These are phyloP conservation scores for Volucella zonaria DNA, from an alignment of 2,888 invertebrate species.

Conservation along the genomic window DNA sequence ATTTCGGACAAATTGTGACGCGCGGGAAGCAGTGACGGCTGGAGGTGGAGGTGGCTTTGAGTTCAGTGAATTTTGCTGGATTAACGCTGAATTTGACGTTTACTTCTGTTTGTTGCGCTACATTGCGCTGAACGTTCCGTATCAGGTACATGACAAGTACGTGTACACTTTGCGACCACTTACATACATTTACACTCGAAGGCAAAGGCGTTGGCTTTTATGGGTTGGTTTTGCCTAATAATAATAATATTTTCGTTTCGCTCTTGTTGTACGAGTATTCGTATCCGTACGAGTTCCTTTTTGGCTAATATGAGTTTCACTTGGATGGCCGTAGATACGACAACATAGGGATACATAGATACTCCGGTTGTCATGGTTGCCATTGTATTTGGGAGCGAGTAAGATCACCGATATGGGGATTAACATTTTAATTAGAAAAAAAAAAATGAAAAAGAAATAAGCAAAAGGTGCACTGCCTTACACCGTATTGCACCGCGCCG, in stretches of 20 bases:
- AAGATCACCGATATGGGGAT: conserved; percentile 71
- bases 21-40: conserved; percentile 15
- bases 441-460: conserved; percentile 27
- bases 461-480: conserved; percentile 11
- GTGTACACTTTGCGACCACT: conserved; percentile 24
- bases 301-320: conserved; percentile 43
- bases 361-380: neutral
- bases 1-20: conserved; percentile 72
- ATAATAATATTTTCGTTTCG: conserved; percentile 62
- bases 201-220: conserved; percentile 72
- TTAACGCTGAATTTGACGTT: conserved; percentile 50
- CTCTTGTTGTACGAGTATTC: conserved; percentile 25
- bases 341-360: conserved; percentile 7
- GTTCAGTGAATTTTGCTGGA: conserved; percentile 22
- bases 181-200: conserved; percentile 29
- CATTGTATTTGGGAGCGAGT: conserved; percentile 12
- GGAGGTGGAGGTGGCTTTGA: neutral
- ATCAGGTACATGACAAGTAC: conserved; percentile 71
- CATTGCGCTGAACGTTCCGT: neutral
- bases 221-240: conserved; percentile 69
- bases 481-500: conserved; percentile 49
- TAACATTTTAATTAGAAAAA: conserved; percentile 74
- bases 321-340: neutral
- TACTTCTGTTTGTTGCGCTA: conserved; percentile 66
- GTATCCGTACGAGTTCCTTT: conserved; percentile 38